A percentile compares a stretch with the other conserved stretches of the same genome.
Evolutionary conservation across 2,888 invertebrate species (phyloP).

Genomic region (Dryobota labecula): DNA sequence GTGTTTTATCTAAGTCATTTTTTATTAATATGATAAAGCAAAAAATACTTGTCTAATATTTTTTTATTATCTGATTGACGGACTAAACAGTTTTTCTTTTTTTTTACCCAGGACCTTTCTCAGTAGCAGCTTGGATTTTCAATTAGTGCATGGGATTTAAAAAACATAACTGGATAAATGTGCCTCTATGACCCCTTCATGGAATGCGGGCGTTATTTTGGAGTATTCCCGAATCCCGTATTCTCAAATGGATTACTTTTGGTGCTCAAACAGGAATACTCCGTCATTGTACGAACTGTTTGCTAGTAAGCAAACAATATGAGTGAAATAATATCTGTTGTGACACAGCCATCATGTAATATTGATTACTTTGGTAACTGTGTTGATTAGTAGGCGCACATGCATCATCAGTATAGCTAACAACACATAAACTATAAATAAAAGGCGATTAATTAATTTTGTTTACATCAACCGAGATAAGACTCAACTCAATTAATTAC

Average conservation of each 20-base stretch:
- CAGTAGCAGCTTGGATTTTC: not conserved
- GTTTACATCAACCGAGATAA: not conserved
- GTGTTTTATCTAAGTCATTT: no score
- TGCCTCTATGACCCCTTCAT: no score
- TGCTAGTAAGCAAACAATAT: no score
- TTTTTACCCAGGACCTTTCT: no score
- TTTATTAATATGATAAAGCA: no score
- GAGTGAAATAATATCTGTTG: not conserved
- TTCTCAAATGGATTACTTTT: no score
- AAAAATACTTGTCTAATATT: no score
- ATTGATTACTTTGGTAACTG: not conserved
- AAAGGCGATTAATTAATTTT: not conserved
- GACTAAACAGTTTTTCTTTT: no score
- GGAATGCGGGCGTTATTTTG: not conserved
- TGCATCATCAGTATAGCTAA: not conserved
- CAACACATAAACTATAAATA: not conserved
- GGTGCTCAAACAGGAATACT: no score
- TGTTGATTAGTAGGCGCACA: not conserved
- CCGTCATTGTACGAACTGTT: no score
- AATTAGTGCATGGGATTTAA: not conserved
- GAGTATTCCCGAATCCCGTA: no score
- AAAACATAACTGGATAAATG: not conserved
- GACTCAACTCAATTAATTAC: not conserved
- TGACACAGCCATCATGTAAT: not conserved
- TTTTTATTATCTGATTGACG: no score